These are phyloP conservation scores for Eupithecia exiguata DNA, from an alignment of 2,888 invertebrate species.

Conservation along the genomic window DNA sequence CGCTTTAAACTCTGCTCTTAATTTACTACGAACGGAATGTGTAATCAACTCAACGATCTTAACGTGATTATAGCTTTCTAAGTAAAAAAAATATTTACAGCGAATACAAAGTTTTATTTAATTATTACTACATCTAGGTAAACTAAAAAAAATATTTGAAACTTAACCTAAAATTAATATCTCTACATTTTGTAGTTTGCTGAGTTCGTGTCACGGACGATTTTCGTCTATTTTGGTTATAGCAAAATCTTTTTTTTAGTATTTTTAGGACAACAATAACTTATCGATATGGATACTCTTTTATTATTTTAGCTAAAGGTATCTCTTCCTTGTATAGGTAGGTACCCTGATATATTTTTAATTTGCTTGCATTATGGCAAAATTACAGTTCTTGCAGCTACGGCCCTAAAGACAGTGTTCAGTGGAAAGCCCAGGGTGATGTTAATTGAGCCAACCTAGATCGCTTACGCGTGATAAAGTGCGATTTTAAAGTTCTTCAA, in stretches of 20 bases:
- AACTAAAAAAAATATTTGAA: too few species aligned
- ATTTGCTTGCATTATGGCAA: neutral
- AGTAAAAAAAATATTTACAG: neutral
- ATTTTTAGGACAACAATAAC: neutral
- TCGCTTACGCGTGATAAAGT: neutral
- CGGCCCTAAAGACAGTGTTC: constrained; percentile 4
- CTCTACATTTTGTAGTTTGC: too few species aligned
- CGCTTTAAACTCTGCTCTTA: neutral
- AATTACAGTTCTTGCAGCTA: constrained; percentile 7
- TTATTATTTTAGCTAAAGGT: too few species aligned
- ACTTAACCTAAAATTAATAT: too few species aligned
- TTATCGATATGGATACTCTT: neutral
- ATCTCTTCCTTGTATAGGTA: too few species aligned
- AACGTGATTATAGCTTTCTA: neutral
- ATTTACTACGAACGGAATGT: neutral
- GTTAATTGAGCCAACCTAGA: neutral
- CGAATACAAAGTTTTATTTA: too few species aligned
- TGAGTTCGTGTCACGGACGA: too few species aligned
- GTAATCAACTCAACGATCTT: neutral
- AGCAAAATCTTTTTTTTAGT: neutral
- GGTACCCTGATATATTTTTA: too few species aligned
- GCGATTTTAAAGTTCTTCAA: neutral
- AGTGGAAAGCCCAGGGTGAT: constrained; percentile 1
- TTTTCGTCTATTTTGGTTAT: neutral
- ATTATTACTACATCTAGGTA: too few species aligned